Evolutionary conservation across 2,888 invertebrate genomes (phyloP), one percentile per base, ranked within the genome.

Genomic region (Yponomeuta plumbellus): DNA sequence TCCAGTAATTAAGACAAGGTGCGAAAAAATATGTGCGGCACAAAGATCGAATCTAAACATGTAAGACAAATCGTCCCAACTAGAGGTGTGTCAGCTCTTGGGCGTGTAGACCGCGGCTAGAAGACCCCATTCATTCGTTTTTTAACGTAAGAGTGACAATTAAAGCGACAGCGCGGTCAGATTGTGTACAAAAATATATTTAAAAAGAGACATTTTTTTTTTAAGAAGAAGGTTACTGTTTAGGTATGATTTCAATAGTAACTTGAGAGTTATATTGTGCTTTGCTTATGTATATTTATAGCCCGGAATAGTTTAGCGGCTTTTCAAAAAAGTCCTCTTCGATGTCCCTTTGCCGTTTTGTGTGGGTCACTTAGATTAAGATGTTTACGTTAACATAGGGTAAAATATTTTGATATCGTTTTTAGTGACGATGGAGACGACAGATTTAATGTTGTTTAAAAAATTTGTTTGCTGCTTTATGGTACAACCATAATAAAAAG

Each of bases 321-420:
- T 70, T 78, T 79, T 82, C 79, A 6, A 8, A 70, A 70, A 78
- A 81, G 82, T 85, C 86, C 85, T 85, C 83, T 84, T 88, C 86
- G 85, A 83, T 76, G 63, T 59, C 26, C 80, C 76, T 87, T 90
- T 89, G 84, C 88, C 17, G 71, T 74, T 73, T 81, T 72, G 75
- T 80, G 84, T 82, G 84, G 82, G 85, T 80, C 86, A 88, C 86
- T 84, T 77, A 86, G 81, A 91, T 87, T 88, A 88, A 85, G 87
- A 87, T 90, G 90, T 88, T 86, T 89, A 90, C 88, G 85, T 86
- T 79, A 79, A 79, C 76, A 76, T 75, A 81, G 83, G 44, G 84
- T 90, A 89, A 89, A 91, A 91, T 91, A 90, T 91, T 90, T 90
- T 88, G 90, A 90, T 87, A 85, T 80, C 86, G 87, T 80, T 80